These are phyloP conservation scores for Chlorops oryzae DNA, from an alignment of 1,140 invertebrate species.

Conservation along the genomic window DNA sequence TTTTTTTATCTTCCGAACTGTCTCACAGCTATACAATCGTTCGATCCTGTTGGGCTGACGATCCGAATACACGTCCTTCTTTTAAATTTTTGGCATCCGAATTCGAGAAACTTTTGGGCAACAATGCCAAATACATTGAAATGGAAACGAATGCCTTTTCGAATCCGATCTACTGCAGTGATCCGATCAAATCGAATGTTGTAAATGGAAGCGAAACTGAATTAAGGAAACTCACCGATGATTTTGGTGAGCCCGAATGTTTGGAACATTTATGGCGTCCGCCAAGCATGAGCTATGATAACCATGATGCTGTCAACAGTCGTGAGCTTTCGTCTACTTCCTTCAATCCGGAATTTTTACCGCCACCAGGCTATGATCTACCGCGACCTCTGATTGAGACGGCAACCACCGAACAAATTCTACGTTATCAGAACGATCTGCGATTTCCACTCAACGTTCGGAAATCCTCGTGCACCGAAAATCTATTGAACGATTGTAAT, in stretches of 20 bases:
- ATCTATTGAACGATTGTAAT: slow-evolving; percentile 12
- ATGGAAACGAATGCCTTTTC: slow-evolving; percentile 41
- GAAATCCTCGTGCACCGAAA: slow-evolving; percentile 21
- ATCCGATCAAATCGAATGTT: slow-evolving; percentile 26
- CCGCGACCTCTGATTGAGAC: slow-evolving; percentile 39
- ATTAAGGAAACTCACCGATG: not conserved
- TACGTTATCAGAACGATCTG: slow-evolving; percentile 45
- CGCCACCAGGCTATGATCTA: slow-evolving; percentile 40
- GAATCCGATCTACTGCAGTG: slow-evolving; percentile 42
- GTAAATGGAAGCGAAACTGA: not conserved
- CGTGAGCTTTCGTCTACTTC: slow-evolving; percentile 25
- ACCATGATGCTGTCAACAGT: slow-evolving; percentile 29
- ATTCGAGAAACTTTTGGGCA: slow-evolving; percentile 64
- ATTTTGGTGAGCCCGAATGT: slow-evolving; percentile 33
- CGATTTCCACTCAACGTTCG: slow-evolving; percentile 40
- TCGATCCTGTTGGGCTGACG: slow-evolving; percentile 71
- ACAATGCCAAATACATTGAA: slow-evolving; percentile 66
- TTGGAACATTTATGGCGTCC: slow-evolving; percentile 40
- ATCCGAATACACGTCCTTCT: slow-evolving; percentile 65
- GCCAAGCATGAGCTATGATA: slow-evolving; percentile 38
- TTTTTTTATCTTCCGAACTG: slow-evolving; percentile 12
- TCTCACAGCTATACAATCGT: slow-evolving; percentile 66
- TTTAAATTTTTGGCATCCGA: slow-evolving; percentile 62
- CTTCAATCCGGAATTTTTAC: slow-evolving; percentile 20
- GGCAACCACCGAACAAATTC: slow-evolving; percentile 30